A percentile compares a stretch with the other conserved stretches of the same genome.
These are phyloP conservation scores for Cladopsammia gracilis DNA, from an alignment of 64 coral and sea anemone species.

Conservation along the genomic window DNA sequence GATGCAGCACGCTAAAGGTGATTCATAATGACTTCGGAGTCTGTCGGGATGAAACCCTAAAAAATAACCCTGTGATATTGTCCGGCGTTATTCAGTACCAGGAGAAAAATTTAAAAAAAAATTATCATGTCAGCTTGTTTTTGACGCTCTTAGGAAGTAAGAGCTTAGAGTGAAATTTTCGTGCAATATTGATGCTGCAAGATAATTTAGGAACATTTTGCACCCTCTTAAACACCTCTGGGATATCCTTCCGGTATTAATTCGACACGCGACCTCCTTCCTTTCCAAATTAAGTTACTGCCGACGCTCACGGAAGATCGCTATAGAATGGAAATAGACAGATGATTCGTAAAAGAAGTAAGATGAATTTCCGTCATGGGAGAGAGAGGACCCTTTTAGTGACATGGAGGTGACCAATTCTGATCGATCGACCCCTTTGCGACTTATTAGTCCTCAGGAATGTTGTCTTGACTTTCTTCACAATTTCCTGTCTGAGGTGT, in stretches of 20 bases:
- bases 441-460: no score
- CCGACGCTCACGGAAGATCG: not conserved
- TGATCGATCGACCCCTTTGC: no score
- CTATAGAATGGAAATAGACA: not conserved
- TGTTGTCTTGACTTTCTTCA: no score
- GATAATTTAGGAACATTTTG: not conserved
- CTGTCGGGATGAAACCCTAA: not conserved
- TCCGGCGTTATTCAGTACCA: no score
- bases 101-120: no score
- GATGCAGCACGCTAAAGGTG: no score
- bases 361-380: not conserved
- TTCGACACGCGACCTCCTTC: not conserved
- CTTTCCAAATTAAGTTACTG: not conserved
- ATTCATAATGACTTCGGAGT: not conserved
- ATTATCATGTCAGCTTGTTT: no score
- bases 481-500: no score
- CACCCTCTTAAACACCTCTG: conserved; percentile 11
- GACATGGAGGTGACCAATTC: no score
- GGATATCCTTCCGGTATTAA: not conserved
- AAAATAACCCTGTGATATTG: no score
- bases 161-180: not conserved
- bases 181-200: not conserved
- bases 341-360: not conserved
- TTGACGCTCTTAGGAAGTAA: not conserved
- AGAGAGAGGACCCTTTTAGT: no score